These are phyloP conservation scores for Orchesella flavescens DNA, from an alignment of 2,888 invertebrate genomes.

Conservation along the genomic window DNA sequence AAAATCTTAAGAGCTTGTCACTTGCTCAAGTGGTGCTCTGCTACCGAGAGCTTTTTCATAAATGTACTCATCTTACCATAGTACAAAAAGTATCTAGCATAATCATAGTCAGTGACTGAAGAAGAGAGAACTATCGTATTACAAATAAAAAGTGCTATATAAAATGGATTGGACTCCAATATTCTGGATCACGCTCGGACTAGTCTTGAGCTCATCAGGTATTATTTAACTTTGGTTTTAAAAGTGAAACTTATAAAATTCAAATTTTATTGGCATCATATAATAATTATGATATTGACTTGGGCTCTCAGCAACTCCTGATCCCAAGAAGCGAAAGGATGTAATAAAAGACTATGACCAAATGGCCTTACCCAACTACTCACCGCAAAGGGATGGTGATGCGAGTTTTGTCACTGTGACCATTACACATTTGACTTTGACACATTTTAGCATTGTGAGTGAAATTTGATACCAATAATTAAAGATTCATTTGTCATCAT, in stretches of 20 bases:
- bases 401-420: constrained; percentile 59
- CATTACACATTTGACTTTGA: constrained; percentile 65
- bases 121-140: no score
- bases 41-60: no score
- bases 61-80: no score
- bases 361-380: constrained; percentile 66
- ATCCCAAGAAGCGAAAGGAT: constrained; percentile 64
- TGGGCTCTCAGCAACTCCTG: constrained; percentile 57
- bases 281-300: no score
- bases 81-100: no score
- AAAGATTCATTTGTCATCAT: background rate
- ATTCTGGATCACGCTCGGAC: background rate
- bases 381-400: background rate
- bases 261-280: background rate
- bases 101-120: no score
- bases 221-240: background rate
- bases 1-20: constrained; percentile 27
- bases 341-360: constrained; percentile 64
- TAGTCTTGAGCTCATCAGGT: background rate
- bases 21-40: constrained; percentile 24
- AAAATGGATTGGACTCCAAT: no score
- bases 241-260: no score
- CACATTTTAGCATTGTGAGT: constrained; percentile 69
- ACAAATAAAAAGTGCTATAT: no score
- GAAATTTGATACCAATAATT: constrained; percentile 7